A percentile compares a stretch with the other conserved stretches of the same genome.
These are phyloP conservation scores for Leucosticte australis DNA, from an alignment of 2,113 vertebrate genomes.

Conservation along the genomic window DNA sequence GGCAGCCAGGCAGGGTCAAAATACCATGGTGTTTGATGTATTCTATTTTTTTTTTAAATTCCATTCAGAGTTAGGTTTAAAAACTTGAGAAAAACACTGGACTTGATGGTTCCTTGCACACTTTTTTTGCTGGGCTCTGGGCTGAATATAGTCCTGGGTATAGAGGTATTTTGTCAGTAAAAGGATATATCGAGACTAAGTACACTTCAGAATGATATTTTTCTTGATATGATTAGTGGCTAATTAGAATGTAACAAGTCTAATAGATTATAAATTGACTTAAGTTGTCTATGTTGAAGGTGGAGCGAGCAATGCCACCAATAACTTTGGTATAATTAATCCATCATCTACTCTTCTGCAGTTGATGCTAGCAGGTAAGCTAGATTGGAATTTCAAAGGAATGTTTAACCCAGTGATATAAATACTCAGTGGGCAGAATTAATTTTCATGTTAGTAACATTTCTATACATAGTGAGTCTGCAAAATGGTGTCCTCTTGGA, in stretches of 20 bases:
- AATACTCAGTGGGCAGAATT: not conserved
- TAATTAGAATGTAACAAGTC: not conserved
- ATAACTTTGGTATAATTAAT: not conserved
- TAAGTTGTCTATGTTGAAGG: constrained; percentile 28
- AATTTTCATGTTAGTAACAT: not conserved
- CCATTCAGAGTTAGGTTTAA: not conserved
- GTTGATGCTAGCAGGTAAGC: constrained; percentile 58
- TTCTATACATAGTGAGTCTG: not conserved
- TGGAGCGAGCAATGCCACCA: not conserved
- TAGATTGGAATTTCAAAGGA: not conserved
- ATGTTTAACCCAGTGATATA: not conserved
- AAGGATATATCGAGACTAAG: not conserved
- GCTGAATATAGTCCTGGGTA: not conserved
- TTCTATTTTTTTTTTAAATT: not conserved
- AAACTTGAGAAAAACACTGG: not conserved
- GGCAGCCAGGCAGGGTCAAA: not conserved
- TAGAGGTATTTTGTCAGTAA: not conserved
- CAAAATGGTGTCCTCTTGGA: not conserved
- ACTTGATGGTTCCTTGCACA: not conserved
- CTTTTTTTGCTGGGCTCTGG: not conserved
- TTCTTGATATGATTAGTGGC: not conserved
- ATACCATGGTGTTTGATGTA: not conserved
- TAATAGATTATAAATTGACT: not conserved
- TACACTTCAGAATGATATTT: not conserved
- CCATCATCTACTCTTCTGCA: constrained; percentile 56